These are phyloP conservation scores for Spinus pinus DNA, from an alignment of 2,797 vertebrate species.

Conservation along the genomic window DNA sequence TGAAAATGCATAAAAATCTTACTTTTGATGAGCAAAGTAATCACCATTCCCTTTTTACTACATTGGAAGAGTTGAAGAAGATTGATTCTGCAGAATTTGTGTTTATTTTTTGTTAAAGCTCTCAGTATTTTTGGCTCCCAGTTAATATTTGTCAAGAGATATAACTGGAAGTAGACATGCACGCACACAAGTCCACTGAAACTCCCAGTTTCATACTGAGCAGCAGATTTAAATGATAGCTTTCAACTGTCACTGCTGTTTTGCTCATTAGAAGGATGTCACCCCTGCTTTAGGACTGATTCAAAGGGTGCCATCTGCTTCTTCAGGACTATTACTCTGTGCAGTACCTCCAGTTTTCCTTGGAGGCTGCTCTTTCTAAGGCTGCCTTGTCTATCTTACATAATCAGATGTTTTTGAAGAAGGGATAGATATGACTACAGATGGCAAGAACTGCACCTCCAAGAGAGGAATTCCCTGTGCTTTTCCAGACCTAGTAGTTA, in stretches of 20 bases:
- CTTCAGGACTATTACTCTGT: neutral
- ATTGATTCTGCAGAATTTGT: neutral
- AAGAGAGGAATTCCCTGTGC: neutral
- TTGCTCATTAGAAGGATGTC: neutral
- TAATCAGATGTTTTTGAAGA: neutral
- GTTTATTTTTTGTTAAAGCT: neutral
- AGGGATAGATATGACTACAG: neutral
- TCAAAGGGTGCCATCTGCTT: neutral
- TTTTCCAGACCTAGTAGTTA: constrained; percentile 4
- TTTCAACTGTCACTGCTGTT: neutral
- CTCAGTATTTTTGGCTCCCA: neutral
- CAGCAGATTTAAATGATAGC: neutral
- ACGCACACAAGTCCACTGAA: neutral
- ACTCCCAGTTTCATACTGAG: neutral
- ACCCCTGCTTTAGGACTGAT: neutral
- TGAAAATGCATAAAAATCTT: neutral
- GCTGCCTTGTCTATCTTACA: neutral
- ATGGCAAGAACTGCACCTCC: constrained; percentile 7
- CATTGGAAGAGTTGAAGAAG: neutral
- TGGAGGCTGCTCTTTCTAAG: neutral
- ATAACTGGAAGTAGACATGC: neutral
- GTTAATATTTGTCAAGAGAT: neutral
- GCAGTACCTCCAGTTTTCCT: neutral
- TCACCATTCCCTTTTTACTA: neutral
- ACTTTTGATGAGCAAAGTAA: neutral